A percentile compares a stretch with the other conserved stretches of the same genome.
Evolutionary conservation across 2,888 invertebrate species (phyloP).

Genomic region (Anoplius nigerrimus): DNA sequence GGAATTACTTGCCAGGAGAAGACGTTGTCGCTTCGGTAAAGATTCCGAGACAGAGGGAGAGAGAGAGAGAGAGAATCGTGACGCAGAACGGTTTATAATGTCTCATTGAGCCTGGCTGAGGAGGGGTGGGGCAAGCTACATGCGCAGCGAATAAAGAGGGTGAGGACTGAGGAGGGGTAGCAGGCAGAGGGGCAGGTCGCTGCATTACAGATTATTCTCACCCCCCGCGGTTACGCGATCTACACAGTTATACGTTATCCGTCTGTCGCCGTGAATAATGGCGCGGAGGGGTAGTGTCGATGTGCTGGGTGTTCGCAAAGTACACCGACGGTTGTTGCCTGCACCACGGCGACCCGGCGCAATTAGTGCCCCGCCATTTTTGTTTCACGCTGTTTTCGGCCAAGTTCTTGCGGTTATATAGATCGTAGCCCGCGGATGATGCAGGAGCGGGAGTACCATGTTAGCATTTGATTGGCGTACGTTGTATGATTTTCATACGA

Average conservation of each 20-base stretch:
- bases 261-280: neutral
- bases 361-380: too few relatives aligned
- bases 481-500: too few relatives aligned
- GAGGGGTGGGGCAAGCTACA: neutral
- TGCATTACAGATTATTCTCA: constrained; percentile 40
- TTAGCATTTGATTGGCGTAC: too few relatives aligned
- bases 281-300: neutral
- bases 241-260: constrained; percentile 33
- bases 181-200: constrained; percentile 11
- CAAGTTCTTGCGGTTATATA: too few relatives aligned
- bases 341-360: too few relatives aligned
- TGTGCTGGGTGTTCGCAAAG: too few relatives aligned
- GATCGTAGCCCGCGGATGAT: too few relatives aligned
- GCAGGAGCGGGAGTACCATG: too few relatives aligned
- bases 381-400: too few relatives aligned
- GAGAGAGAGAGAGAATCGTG: too few relatives aligned
- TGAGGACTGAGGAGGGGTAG: neutral
- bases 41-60: constrained; percentile 1
- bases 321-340: too few relatives aligned
- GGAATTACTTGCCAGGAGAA: too few relatives aligned
- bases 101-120: constrained; percentile 18
- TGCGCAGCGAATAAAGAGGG: neutral
- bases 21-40: neutral
- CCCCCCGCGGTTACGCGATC: constrained; percentile 29
- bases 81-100: constrained; percentile 27